These are phyloP conservation scores for Henricia sp. DNA, from an alignment of 53 echinoderm and acorn worm species.

Conservation along the genomic window DNA sequence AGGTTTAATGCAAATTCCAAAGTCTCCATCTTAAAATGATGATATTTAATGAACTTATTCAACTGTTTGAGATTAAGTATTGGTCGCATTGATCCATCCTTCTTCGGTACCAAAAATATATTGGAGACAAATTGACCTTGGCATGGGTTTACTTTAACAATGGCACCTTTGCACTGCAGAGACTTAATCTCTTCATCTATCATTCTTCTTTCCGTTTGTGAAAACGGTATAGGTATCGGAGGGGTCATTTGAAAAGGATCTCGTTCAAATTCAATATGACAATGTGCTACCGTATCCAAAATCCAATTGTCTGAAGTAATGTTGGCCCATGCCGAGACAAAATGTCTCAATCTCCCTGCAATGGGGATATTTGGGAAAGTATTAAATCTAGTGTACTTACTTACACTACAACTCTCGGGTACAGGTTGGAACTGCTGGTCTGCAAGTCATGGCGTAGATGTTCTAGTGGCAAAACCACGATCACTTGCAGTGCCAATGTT, in stretches of 20 bases:
- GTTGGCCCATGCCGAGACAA: slow-evolving; percentile 8
- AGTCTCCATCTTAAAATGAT: background rate
- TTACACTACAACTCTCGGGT: background rate
- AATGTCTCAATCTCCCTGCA: slow-evolving; percentile 3
- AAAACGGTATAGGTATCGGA: background rate
- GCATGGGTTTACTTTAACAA: background rate
- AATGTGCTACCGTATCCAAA: slow-evolving; percentile 2
- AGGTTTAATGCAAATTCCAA: background rate
- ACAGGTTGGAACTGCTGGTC: background rate
- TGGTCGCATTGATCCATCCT: background rate
- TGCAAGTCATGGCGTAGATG: background rate
- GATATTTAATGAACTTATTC: too few relatives aligned
- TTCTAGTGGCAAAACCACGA: background rate
- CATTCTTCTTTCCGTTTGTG: background rate
- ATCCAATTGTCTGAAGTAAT: slow-evolving; percentile 1
- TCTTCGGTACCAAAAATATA: background rate
- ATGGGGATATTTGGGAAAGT: background rate
- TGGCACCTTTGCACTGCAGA: background rate
- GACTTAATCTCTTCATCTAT: background rate
- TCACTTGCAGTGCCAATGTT: background rate
- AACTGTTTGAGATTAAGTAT: background rate
- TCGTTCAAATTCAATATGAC: background rate
- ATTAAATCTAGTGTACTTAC: background rate
- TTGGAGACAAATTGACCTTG: background rate
- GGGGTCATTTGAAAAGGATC: background rate